phyloP scores from a whole-genome alignment of 2,888 invertebrate genomes.

The Enoplolaimus lenunculus region DNA sequence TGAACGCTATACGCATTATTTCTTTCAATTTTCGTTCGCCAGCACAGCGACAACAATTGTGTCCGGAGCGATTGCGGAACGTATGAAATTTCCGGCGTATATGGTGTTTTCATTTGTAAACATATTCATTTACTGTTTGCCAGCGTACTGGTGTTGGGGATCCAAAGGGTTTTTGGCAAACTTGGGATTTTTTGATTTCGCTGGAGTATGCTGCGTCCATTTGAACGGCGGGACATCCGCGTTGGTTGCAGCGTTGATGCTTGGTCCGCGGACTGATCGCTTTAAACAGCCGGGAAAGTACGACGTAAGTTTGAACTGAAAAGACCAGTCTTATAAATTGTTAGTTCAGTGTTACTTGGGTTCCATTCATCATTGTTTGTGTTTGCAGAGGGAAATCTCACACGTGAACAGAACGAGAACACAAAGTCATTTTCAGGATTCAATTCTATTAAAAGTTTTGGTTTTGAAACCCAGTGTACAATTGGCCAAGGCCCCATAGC shows the following conservation, averaged over 20 bases:
- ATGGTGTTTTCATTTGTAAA: constrained; percentile 31
- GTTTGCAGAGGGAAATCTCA: no score
- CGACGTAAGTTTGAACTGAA: no score
- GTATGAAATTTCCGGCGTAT: constrained; percentile 39
- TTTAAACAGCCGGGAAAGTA: constrained; percentile 14
- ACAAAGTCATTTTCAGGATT: no score
- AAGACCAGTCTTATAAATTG: no score
- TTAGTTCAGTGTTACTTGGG: no score
- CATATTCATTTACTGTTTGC: constrained; percentile 27
- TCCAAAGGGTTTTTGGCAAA: constrained; percentile 29
- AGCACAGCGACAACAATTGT: constrained; percentile 80
- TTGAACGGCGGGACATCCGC: constrained; percentile 14
- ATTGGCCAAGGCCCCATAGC: no score
- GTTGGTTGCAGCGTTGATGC: constrained; percentile 12
- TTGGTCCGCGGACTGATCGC: constrained; percentile 10
- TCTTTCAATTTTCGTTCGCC: constrained; percentile 72
- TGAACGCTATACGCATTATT: constrained; percentile 66
- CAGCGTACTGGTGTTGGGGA: constrained; percentile 31
- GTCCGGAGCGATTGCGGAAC: constrained; percentile 81
- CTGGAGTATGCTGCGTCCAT: constrained; percentile 17
- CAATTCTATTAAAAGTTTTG: no score
- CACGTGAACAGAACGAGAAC: no score
- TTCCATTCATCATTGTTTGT: no score
- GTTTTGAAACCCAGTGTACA: no score
- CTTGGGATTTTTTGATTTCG: constrained; percentile 18